Conservation (phyloP, 2,797 vertebrate genomes). For the Bradypus variegatus region DNA sequence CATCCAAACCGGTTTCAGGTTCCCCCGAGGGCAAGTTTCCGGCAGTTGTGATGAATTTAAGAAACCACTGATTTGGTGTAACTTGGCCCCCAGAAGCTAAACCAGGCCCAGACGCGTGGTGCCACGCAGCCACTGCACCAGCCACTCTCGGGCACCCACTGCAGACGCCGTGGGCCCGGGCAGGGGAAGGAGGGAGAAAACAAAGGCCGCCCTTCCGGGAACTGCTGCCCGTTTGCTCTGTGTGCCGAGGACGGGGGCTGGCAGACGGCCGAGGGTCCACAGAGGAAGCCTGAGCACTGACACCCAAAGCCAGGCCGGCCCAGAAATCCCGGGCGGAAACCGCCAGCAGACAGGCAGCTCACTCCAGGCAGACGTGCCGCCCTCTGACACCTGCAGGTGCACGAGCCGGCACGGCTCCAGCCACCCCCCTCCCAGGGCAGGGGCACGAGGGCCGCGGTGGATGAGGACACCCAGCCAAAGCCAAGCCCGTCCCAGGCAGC, state of each 20-base stretch:
- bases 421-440: not conserved
- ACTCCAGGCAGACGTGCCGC: rapidly evolving
- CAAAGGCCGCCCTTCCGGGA: too few species aligned
- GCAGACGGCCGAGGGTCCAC: not conserved
- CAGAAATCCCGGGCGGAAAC: not conserved
- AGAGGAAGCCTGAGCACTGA: conserved; percentile 22
- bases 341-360: not conserved
- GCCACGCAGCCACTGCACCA: not conserved
- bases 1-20: too few species aligned
- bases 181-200: too few species aligned
- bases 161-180: too few species aligned
- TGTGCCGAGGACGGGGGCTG: too few species aligned
- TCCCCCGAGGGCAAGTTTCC: conserved; percentile 29
- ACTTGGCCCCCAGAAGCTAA: conserved; percentile 53
- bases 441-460: not conserved
- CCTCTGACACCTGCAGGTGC: not conserved
- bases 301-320: not conserved
- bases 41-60: conserved; percentile 55
- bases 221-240: not conserved
- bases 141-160: too few species aligned
- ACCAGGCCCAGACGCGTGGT: conserved; percentile 27
- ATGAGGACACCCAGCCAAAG: not conserved
- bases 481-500: too few species aligned
- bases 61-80: conserved; percentile 57
- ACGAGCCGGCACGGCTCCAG: rapidly evolving